Evolutionary conservation across 1,140 invertebrate species (phyloP).

Genomic region (Drosophila hydei): DNA sequence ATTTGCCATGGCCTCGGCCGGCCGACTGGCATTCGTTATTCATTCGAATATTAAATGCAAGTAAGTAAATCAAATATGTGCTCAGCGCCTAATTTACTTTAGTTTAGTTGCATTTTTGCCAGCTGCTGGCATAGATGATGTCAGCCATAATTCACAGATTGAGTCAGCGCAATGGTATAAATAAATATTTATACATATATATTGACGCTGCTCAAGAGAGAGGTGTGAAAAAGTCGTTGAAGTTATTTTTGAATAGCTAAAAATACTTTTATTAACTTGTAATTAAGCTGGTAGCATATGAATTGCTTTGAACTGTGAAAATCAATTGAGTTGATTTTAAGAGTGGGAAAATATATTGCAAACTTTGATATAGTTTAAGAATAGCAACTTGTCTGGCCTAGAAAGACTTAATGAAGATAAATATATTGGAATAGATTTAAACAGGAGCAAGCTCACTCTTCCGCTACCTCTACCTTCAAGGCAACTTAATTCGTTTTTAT

Average conservation of each 20-base stretch:
- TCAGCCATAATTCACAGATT: neutral
- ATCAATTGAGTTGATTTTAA: no score
- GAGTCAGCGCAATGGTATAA: conserved; percentile 1
- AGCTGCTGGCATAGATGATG: conserved; percentile 49
- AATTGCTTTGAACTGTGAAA: neutral
- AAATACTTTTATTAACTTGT: neutral
- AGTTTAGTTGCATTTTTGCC: conserved; percentile 66
- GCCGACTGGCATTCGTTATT: conserved; percentile 36
- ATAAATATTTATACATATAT: conserved; percentile 1
- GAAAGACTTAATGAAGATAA: no score
- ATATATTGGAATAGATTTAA: no score
- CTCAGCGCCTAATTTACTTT: conserved; percentile 66
- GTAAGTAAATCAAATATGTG: conserved; percentile 76
- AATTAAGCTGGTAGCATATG: neutral
- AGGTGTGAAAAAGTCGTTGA: neutral
- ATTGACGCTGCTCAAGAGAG: neutral
- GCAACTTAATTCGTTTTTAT: no score
- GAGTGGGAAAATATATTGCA: no score
- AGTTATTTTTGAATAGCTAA: neutral
- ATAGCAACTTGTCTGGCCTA: no score
- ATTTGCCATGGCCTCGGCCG: conserved; percentile 1
- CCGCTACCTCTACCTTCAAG: no score
- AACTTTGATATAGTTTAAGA: no score
- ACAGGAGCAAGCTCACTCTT: no score
- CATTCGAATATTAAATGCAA: conserved; percentile 67